Evolutionary conservation across 2,113 vertebrate species (phyloP), one percentile per base, ranked within the genome.

Genomic region (Equus przewalskii): DNA sequence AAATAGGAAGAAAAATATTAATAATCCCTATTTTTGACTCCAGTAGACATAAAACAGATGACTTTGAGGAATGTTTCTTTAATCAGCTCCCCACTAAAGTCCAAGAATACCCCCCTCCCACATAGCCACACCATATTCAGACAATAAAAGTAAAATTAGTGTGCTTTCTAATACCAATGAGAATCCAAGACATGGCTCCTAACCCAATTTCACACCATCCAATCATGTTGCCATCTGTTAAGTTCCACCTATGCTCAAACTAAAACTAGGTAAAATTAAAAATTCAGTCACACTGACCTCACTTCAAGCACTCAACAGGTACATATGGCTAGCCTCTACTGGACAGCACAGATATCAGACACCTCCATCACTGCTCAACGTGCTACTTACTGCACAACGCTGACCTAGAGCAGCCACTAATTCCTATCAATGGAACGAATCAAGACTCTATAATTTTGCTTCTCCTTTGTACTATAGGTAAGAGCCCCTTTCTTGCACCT

Each of bases 181-280:
- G 46, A 93, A 72, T 76, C 82, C 36, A 72, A 83, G 46, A 86
- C 10, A 67, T 36, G 69, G 22, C 28, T 62, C 51, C 69, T 76
- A 90, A 86, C 16, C 46, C 33, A 87, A 33, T 64, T 67, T 90
- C 73, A 56, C 4, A 81, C 3, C 54, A 46, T 46, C 16, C 26
- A 86, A 64, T 86, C 18, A 86, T 24, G 54, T 7, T 76, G 10
- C 13, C 22, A 93, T 28, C 16, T 54, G 14, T 44, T 46, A 90
- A 81, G 7, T 67, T 46, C 56, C 30, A 84, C 51, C 11, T 65
- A 67, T 44, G 13, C 54, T 78, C 79, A 84, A 82, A 76, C 56
- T 64, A 88, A 54, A 94, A 89, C 62, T 73, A 60, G 83, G 22
- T 76, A 58, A 78, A 73, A 49, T 70, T 76, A 79, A 86, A 76